Evolutionary conservation across 2,888 invertebrate genomes (phyloP).

Genomic region (Hydraecia micacea): DNA sequence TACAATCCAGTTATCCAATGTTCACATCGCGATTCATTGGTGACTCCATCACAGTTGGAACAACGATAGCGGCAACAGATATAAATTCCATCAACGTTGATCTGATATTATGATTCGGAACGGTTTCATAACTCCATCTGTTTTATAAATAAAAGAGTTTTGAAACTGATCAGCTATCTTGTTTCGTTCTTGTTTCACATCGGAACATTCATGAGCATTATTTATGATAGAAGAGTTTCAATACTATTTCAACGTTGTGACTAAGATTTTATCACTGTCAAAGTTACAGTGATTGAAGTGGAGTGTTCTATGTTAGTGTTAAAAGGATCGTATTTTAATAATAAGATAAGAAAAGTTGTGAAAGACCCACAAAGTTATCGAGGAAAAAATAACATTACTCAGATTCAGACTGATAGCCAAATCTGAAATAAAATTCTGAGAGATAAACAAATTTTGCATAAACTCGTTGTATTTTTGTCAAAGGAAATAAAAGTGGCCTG

Average conservation of each 20-base stretch:
- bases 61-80: constrained; percentile 45
- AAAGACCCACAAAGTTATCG: constrained; percentile 2
- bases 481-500: constrained; percentile 51
- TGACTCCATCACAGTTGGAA: constrained; percentile 53
- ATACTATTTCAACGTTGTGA: constrained; percentile 27
- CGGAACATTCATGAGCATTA: constrained; percentile 40
- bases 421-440: constrained; percentile 37
- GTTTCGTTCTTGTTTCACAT: constrained; percentile 43
- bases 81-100: constrained; percentile 48
- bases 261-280: constrained; percentile 15
- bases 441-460: constrained; percentile 43
- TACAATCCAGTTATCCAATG: constrained; percentile 23
- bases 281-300: constrained; percentile 15
- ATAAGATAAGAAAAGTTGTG: constrained; percentile 2
- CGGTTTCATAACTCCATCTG: constrained; percentile 59
- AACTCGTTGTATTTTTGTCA: constrained; percentile 44
- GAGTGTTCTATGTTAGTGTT: neutral
- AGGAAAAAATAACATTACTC: constrained; percentile 17
- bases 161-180: constrained; percentile 55
- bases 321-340: constrained; percentile 1
- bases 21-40: constrained; percentile 48
- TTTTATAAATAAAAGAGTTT: constrained; percentile 48
- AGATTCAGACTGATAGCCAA: constrained; percentile 25
- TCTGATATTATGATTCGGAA: constrained; percentile 46
- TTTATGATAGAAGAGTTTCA: constrained; percentile 23